A percentile compares a stretch with the other conserved stretches of the same genome.
Conservation (phyloP, 2,113 vertebrate genomes). For the Lycaon pictus region DNA sequence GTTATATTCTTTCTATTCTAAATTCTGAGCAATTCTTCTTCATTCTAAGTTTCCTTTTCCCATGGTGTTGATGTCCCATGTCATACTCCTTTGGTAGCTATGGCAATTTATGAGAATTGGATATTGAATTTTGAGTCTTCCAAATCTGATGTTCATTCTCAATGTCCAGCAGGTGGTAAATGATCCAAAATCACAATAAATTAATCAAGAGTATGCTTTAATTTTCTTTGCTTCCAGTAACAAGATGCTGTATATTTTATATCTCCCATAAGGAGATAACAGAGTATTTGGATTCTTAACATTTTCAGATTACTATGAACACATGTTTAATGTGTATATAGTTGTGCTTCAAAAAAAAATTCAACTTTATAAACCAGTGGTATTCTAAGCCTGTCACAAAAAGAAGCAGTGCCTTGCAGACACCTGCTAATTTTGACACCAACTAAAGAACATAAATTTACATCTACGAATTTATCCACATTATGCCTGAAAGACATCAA, state of each 20-base stretch:
- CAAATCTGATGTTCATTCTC: neutral
- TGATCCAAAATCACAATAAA: neutral
- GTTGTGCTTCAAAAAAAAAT: neutral
- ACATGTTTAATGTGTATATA: neutral
- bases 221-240: neutral
- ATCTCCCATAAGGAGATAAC: neutral
- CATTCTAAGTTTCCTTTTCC: constrained; percentile 18
- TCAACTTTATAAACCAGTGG: neutral
- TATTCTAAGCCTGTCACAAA: neutral
- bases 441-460: constrained; percentile 24
- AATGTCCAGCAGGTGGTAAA: neutral
- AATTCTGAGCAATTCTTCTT: neutral
- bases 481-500: neutral
- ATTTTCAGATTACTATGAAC: neutral
- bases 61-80: neutral
- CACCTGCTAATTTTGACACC: neutral
- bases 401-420: neutral
- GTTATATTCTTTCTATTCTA: neutral
- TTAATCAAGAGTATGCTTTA: neutral
- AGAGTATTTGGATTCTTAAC: neutral
- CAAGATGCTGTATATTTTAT: neutral
- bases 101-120: neutral
- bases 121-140: neutral
- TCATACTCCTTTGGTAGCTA: neutral
- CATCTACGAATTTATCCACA: neutral